These are phyloP conservation scores for Pseudomyrmex gracilis DNA, from an alignment of 1,140 invertebrate genomes.

Conservation along the genomic window DNA sequence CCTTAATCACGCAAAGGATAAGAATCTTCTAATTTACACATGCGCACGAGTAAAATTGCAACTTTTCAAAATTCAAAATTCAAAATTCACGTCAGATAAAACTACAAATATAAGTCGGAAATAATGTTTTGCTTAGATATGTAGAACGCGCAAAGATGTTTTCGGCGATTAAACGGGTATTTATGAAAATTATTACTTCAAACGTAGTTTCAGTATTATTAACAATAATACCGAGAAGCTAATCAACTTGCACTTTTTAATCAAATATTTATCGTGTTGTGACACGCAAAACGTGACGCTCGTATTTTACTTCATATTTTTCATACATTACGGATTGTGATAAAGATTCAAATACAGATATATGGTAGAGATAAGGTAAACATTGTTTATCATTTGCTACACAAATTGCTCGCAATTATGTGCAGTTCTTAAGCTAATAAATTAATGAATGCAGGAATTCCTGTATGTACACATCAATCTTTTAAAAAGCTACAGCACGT, in stretches of 20 bases:
- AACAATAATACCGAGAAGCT: constrained; percentile 12
- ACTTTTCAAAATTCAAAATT: neutral
- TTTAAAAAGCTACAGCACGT: too few relatives aligned
- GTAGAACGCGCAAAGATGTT: neutral
- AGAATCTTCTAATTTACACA: neutral
- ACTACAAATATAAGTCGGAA: neutral
- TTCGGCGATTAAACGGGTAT: neutral
- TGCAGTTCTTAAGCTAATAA: neutral
- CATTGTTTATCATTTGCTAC: neutral
- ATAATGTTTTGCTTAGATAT: neutral
- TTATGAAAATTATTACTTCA: constrained; percentile 17
- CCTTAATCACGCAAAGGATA: constrained; percentile 18
- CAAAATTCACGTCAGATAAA: neutral
- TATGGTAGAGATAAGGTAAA: neutral
- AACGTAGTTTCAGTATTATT: neutral
- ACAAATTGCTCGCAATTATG: neutral
- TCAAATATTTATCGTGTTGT: constrained; percentile 40
- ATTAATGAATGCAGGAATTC: neutral
- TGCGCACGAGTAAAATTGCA: neutral
- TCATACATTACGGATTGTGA: neutral
- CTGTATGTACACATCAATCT: neutral
- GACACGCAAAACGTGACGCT: constrained; percentile 4
- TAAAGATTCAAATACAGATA: constrained; percentile 25
- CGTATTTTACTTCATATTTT: constrained; percentile 1
- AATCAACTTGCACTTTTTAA: constrained; percentile 39